Conservation (phyloP, 2,888 invertebrate species). For the Euclidia mi region DNA sequence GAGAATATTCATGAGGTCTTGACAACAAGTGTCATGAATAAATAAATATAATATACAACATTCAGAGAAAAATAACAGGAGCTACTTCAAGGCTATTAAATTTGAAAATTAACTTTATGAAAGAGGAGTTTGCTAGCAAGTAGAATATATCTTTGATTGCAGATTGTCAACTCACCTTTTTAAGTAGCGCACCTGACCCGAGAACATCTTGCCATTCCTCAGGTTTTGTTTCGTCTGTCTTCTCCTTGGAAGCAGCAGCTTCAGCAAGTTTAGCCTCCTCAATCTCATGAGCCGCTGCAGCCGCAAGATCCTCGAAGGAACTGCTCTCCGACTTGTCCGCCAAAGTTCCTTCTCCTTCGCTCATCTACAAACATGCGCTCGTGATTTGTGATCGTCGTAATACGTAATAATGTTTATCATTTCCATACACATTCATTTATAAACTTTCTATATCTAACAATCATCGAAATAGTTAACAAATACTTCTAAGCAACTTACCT, state of each 20-base stretch:
- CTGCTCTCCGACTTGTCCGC: constrained; percentile 91
- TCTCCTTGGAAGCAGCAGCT: constrained; percentile 75
- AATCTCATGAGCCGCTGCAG: constrained; percentile 89
- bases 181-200: constrained; percentile 93
- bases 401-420: constrained; percentile 71
- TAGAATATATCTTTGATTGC: no score
- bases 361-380: constrained; percentile 79
- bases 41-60: not conserved
- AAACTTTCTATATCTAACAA: constrained; percentile 19
- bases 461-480: constrained; percentile 13
- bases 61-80: not conserved
- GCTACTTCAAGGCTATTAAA: constrained; percentile 2
- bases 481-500: constrained; percentile 54
- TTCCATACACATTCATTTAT: constrained; percentile 17
- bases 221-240: constrained; percentile 66
- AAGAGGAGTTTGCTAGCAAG: no score
- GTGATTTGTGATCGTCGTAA: constrained; percentile 66
- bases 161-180: constrained; percentile 79
- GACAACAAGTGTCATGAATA: not conserved
- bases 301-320: constrained; percentile 91
- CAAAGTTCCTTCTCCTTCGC: constrained; percentile 79
- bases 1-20: no score
- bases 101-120: no score
- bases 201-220: constrained; percentile 94
- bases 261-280: constrained; percentile 85